Evolutionary conservation across 2,888 invertebrate genomes (phyloP), one percentile per base, ranked within the genome.

Genomic region (Calameuta filiformis): DNA sequence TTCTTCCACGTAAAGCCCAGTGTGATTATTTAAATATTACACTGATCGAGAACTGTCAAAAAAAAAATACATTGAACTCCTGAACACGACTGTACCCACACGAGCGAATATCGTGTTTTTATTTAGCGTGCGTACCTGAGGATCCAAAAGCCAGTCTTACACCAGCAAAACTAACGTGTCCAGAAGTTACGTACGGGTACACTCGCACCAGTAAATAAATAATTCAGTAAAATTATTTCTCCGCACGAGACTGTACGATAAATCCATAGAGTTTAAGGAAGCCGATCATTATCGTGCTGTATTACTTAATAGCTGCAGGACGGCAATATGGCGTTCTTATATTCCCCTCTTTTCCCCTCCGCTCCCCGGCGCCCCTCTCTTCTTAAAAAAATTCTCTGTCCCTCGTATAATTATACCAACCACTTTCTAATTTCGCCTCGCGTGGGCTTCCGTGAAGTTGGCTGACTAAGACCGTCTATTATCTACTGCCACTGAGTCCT

Each of bases 391-490:
- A 56, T 69, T 71, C 68, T 31, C 31, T 34, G 34, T 75, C 40
- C 40, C 40, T 77, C 56, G 33, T 77, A 30, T n/a, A 77, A 77
- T 77, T 75, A 77, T 40, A 69, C 69, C 75, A 75, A 75, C 75
- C 75, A 77, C 77, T 77, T 77, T 77, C 77, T 77, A 75, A 75
- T 77, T 69, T 75, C 56, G 71, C 69, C 69, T 77, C 77, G 68
- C 69, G 69, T 74, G 40, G 31, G 56, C 30, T 56, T 56, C 23
- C 56, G 56, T 56, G 56, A 56, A 56, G 23, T 56, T 56, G 56
- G 56, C 56, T 56, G 56, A 6, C 56, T 56, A 56, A 9, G 56
- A 56, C 23, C 56, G 23, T 56, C 23, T 23, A 56, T 56, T 56
- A 56, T 23, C 56, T 56, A 56, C 56, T 56, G 56, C 23, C 56